Conservation (phyloP, 2,888 invertebrate species). For the Sesia apiformis region DNA sequence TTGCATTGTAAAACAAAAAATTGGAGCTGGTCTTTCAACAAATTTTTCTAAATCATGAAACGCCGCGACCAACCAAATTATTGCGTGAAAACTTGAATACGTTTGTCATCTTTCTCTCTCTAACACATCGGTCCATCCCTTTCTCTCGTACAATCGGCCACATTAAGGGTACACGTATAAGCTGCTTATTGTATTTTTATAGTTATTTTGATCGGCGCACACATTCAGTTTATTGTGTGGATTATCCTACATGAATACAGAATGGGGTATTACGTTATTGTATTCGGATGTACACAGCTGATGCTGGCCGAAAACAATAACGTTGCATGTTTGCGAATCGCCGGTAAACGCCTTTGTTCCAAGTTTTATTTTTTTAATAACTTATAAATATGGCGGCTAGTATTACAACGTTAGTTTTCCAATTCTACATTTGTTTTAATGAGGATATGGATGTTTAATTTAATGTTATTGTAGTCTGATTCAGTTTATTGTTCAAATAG, state of each 20-base stretch:
- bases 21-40: too few species aligned
- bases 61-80: conserved; percentile 39
- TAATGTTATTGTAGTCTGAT: too few species aligned
- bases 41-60: conserved; percentile 15
- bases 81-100: conserved; percentile 36
- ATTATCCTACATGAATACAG: conserved; percentile 62
- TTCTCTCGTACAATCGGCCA: conserved; percentile 36
- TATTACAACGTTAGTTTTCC: not conserved
- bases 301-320: conserved; percentile 46
- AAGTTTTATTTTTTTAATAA: conserved; percentile 39
- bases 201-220: conserved; percentile 68
- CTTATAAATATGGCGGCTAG: conserved; percentile 36
- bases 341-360: conserved; percentile 35
- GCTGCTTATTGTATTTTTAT: conserved; percentile 73
- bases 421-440: not conserved
- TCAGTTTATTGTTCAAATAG: too few species aligned
- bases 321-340: conserved; percentile 45
- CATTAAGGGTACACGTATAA: conserved; percentile 62
- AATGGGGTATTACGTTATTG: conserved; percentile 56
- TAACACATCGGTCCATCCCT: conserved; percentile 16
- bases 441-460: too few species aligned
- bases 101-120: conserved; percentile 7
- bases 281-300: conserved; percentile 62
- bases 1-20: too few species aligned
- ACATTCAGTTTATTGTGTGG: conserved; percentile 52